Evolutionary conservation across 2,888 invertebrate genomes (phyloP), one percentile per base, ranked within the genome.

Genomic region (Acheta domesticus): DNA sequence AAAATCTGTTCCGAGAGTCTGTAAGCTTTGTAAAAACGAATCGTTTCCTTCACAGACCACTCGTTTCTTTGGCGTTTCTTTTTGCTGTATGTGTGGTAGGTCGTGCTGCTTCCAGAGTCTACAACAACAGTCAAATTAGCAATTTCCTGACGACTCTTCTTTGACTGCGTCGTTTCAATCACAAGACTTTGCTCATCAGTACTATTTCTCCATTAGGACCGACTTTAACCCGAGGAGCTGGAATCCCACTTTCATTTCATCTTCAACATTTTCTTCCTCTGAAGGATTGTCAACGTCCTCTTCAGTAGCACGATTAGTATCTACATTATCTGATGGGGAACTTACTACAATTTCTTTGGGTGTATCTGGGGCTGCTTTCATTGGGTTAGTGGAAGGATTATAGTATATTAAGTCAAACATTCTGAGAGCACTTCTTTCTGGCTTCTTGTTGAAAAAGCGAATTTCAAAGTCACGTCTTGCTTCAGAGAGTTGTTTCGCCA

Each of bases 371-470:
- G 48, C 48, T 36, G 48, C 20, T 77, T 80, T 89, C 89, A 95
- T 93, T 5, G 94, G 94, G 87, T 94, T 94, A 16, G 90, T 89
- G 1, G 89, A 86, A 8, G 97, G 97, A 88, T 97, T 97, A 87
- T 95, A 97, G 87, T 93, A 96, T 84, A 97, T 96, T 79, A 97
- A 90, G 87, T 97, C 97, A 83, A 94, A 93, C 96, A 98, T 97
- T 76, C 94, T 96, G 83, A 97, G 90, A 82, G 89, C 88, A 0
- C 91, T 89, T 80, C 92, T 92, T 83, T 92, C 92, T 0, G 91
- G 91, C 23, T 75, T 75, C 16, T 36, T 36, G 21, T 75, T 75
- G 62, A 12, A 14, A n/a, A 19, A 62, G 14, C n/a, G 14, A n/a
- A n/a, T n/a, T 62, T 62, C 62, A 62, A 62, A 62, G 16, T 62